Conservation (phyloP, 2,888 invertebrate genomes). For the Euzophera pinguis region DNA sequence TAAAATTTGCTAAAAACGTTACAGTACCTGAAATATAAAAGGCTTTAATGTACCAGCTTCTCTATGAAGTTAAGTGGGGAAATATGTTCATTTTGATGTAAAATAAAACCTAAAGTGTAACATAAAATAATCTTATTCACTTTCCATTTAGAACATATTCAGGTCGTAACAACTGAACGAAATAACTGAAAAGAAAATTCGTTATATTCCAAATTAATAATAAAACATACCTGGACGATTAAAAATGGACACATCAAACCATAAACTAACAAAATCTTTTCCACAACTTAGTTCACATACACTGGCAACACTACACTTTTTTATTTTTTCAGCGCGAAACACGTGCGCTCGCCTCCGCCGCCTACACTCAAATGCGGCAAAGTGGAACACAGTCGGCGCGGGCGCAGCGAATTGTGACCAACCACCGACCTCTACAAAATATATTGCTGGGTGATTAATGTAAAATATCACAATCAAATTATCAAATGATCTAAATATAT, state of each 20-base stretch:
- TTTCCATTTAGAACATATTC: too few relatives aligned
- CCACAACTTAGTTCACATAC: slow-evolving; percentile 3
- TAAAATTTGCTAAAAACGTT: too few relatives aligned
- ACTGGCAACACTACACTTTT: slow-evolving; percentile 9
- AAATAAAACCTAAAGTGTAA: too few relatives aligned
- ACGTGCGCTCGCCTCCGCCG: slow-evolving; percentile 47
- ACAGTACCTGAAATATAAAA: too few relatives aligned
- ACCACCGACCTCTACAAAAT: not conserved
- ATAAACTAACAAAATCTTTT: slow-evolving; percentile 5
- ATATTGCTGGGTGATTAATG: not conserved
- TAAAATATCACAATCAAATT: too few relatives aligned
- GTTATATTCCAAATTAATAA: not conserved
- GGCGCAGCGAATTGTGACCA: slow-evolving; percentile 55
- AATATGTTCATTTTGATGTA: too few relatives aligned
- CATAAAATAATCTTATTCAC: too few relatives aligned
- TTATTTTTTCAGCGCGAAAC: slow-evolving; percentile 25
- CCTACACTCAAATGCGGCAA: slow-evolving; percentile 69
- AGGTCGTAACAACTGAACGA: too few relatives aligned
- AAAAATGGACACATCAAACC: not conserved
- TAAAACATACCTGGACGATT: not conserved
- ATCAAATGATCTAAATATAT: too few relatives aligned
- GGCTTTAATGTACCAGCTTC: too few relatives aligned
- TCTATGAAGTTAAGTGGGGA: too few relatives aligned
- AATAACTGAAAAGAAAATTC: not conserved
- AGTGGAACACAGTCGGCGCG: slow-evolving; percentile 69